Evolutionary conservation across 2,888 invertebrate genomes (phyloP).

Genomic region (Euphydryas editha): DNA sequence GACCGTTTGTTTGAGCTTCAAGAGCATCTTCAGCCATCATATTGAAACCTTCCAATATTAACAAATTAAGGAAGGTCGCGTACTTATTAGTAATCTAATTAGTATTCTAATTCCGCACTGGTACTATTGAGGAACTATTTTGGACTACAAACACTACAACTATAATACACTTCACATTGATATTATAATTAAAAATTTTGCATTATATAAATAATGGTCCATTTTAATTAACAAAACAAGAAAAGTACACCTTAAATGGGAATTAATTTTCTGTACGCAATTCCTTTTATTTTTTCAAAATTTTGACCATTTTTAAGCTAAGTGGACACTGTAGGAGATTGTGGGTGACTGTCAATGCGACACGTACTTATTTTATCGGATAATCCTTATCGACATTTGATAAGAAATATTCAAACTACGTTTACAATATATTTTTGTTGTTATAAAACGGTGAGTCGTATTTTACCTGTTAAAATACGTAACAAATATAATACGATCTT

Average conservation of each 20-base stretch:
- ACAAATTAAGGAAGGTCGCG: slow-evolving; percentile 5
- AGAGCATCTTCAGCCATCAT: slow-evolving; percentile 71
- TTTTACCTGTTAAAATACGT: neutral
- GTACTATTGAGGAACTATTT: neutral
- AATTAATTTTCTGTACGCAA: neutral
- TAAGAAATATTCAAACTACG: slow-evolving; percentile 21
- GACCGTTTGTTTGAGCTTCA: slow-evolving; percentile 61
- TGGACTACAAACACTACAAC: too few relatives aligned
- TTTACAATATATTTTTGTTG: slow-evolving; percentile 11
- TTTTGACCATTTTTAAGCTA: neutral
- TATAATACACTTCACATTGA: neutral
- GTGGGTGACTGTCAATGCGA: slow-evolving; percentile 21
- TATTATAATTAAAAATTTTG: neutral
- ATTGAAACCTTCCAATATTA: neutral
- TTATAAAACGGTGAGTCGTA: neutral
- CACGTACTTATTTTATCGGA: slow-evolving; percentile 30
- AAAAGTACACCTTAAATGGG: neutral
- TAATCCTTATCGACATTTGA: slow-evolving; percentile 28
- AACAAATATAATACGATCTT: neutral
- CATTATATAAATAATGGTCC: neutral
- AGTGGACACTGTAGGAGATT: slow-evolving; percentile 13
- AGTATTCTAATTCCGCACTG: neutral
- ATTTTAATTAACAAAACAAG: neutral
- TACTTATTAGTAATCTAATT: slow-evolving; percentile 10
- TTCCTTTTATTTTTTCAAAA: neutral